Percentiles rank a stretch among this genome's conserved stretches.
Evolutionary conservation across 2,797 vertebrate species (phyloP).

Genomic region (Rhabdomys pumilio): DNA sequence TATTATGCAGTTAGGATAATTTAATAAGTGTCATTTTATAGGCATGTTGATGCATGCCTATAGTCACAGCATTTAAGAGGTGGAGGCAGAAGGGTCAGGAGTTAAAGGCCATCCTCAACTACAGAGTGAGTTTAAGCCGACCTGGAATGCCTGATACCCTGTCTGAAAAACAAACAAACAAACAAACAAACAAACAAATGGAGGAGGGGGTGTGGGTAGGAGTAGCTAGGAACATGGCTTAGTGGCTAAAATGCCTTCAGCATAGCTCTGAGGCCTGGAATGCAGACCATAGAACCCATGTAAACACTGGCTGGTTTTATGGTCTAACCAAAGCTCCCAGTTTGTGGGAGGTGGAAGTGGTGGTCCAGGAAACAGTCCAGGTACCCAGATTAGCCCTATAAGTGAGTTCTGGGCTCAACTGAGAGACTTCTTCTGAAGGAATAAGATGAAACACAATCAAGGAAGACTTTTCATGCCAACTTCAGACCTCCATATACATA

Average conservation of each 20-base stretch:
- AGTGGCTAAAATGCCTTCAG: not conserved
- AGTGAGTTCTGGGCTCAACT: not conserved
- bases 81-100: not conserved
- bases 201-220: no score
- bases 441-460: not conserved
- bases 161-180: not conserved
- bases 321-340: not conserved
- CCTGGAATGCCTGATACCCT: not conserved
- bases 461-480: not conserved
- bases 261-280: not conserved
- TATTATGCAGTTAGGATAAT: slow-evolving; percentile 2
- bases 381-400: not conserved
- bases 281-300: not conserved
- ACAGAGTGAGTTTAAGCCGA: not conserved
- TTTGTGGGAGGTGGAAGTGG: not conserved
- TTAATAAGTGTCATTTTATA: not conserved
- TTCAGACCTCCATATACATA: not conserved
- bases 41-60: not conserved
- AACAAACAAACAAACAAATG: not conserved
- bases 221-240: not conserved
- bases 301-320: not conserved
- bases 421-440: not conserved
- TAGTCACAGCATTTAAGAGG: no score
- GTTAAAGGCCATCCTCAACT: not conserved
- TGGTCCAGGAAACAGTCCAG: not conserved